phyloP scores from a whole-genome alignment of 2,888 invertebrate genomes.

The Drosophila ochracea region DNA sequence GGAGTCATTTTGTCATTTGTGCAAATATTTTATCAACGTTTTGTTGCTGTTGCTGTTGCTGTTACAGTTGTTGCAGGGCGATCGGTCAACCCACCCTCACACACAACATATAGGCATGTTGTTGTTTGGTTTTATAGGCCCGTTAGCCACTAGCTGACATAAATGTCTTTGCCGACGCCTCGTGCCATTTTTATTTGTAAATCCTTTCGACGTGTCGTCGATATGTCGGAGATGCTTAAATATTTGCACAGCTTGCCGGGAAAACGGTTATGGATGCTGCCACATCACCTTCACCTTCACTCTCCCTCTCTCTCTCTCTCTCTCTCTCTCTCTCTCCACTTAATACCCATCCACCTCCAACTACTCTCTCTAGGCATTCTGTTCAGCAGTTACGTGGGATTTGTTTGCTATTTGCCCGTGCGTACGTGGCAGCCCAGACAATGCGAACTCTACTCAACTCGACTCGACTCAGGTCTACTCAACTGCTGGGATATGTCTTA shows the following conservation, averaged over 20 bases:
- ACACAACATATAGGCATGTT: constrained; percentile 1
- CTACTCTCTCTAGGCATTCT: constrained; percentile 4
- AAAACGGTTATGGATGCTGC: constrained; percentile 32
- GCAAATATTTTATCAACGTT: constrained; percentile 70
- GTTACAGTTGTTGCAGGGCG: constrained; percentile 18
- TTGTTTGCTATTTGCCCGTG: constrained; percentile 58
- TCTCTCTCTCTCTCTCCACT: neutral
- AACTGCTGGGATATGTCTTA: constrained; percentile 64
- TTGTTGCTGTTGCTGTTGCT: constrained; percentile 22
- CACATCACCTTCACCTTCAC: constrained; percentile 18
- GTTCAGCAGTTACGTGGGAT: constrained; percentile 42
- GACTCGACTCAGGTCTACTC: constrained; percentile 1
- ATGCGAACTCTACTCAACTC: constrained; percentile 9
- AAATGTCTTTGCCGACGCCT: constrained; percentile 40
- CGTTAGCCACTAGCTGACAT: constrained; percentile 40
- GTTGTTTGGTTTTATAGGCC: constrained; percentile 46
- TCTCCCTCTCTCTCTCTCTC: neutral
- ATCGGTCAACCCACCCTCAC: constrained; percentile 24
- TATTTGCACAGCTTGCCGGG: constrained; percentile 74
- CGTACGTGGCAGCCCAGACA: constrained; percentile 50
- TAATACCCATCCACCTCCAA: constrained; percentile 1
- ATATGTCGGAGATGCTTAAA: constrained; percentile 79
- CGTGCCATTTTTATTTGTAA: constrained; percentile 60
- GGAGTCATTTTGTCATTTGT: constrained; percentile 50
- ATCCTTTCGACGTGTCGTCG: constrained; percentile 83